Conservation (phyloP, 2,888 invertebrate species). For the Eremobia ochroleuca region DNA sequence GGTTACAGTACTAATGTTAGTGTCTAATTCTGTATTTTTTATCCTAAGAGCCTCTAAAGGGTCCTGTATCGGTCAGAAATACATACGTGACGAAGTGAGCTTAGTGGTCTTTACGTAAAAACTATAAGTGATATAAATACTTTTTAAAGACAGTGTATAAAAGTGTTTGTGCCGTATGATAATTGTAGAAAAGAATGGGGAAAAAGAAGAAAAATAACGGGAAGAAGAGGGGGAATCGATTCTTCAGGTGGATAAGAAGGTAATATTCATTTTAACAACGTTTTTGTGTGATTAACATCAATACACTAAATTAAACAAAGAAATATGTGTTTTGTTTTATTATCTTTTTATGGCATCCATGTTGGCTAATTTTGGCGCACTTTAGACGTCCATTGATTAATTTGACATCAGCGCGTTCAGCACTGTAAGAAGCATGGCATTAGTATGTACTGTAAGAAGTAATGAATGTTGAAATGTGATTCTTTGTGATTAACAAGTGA, state of each 20-base stretch:
- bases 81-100: slow-evolving; percentile 42
- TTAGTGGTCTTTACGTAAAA: slow-evolving; percentile 66
- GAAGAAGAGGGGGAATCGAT: slow-evolving; percentile 85
- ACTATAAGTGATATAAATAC: slow-evolving; percentile 66
- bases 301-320: slow-evolving; percentile 25
- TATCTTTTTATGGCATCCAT: slow-evolving; percentile 18
- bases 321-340: slow-evolving; percentile 34
- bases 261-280: slow-evolving; percentile 66
- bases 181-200: slow-evolving; percentile 80
- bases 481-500: slow-evolving; percentile 13
- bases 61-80: slow-evolving; percentile 69
- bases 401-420: background rate
- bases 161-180: slow-evolving; percentile 78
- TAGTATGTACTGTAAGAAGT: slow-evolving; percentile 1
- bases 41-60: slow-evolving; percentile 65
- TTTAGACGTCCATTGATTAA: slow-evolving; percentile 13
- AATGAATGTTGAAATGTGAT: slow-evolving; percentile 3
- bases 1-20: slow-evolving; percentile 64
- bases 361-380: slow-evolving; percentile 34
- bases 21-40: slow-evolving; percentile 61
- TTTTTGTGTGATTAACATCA: slow-evolving; percentile 46
- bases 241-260: slow-evolving; percentile 89
- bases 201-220: slow-evolving; percentile 88
- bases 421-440: background rate
- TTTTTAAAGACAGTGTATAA: slow-evolving; percentile 72